Evolutionary conservation across 2,113 vertebrate species (phyloP), one percentile per base, ranked within the genome.

Genomic region (Herpailurus yagouaroundi): DNA sequence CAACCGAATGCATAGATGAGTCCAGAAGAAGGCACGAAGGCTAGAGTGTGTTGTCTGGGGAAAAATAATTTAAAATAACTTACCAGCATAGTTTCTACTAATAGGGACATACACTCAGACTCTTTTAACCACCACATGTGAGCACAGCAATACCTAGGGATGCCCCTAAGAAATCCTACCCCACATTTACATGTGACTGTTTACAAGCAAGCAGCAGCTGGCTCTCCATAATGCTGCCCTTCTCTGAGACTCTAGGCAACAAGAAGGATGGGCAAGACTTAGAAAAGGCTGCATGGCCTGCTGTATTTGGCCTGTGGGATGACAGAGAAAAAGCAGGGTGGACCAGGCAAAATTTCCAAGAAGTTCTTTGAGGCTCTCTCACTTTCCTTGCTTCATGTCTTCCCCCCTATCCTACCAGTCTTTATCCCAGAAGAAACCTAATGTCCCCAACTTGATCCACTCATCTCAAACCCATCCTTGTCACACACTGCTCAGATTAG

Each of bases 1-100:
- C 99, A 99, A 86, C 99, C 99, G 98, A 99, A 99, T 73, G 99
- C 99, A 98, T 99, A 99, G 98, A 99, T 99, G 97, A 99, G 95
- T 97, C 99, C 99, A 73, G 99, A 99, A 98, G 99, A 99, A 98
- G 99, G 99, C 98, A 99, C 99, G 52, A 99, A 99, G 48, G 99
- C 99, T 98, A 99, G 97, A 33, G 99, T 99, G 98, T 99, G 99
- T 97, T 99, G 99, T 98, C 99, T 99, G 98, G 36, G 38, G 71
- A 66, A 79, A 93, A 89, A 97, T 13, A 94, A 97, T 77, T 50
- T 63, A 80, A 87, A 90, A 69, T 3, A 87, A 73, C 36, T 48
- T 77, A 50, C 36, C 33, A 76, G n/a, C 36, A 63, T 0, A 12
- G 27, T 23, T 64, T 41, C 82, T 64, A 1, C 25, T 50, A 19